Evolutionary conservation across 2,113 vertebrate species (phyloP).

Genomic region (Bos javanicus): DNA sequence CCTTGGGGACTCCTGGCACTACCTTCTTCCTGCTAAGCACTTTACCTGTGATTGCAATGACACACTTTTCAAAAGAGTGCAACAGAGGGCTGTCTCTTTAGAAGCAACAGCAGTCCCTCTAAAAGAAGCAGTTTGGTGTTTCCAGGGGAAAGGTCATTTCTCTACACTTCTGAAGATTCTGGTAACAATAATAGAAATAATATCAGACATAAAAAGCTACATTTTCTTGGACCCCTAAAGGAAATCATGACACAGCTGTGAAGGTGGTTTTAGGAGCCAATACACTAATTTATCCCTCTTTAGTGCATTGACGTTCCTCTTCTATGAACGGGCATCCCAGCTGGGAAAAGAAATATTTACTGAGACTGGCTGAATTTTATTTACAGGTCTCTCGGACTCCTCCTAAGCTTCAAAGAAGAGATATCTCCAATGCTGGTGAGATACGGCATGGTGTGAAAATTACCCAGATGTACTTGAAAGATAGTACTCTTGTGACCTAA

Average conservation of each 20-base stretch:
- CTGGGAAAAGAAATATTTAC: conserved; percentile 54
- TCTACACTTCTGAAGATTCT: conserved; percentile 54
- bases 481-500: conserved; percentile 53
- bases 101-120: conserved; percentile 48
- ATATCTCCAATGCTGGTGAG: conserved; percentile 4
- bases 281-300: conserved; percentile 40
- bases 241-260: conserved; percentile 46
- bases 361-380: conserved; percentile 54
- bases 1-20: not conserved
- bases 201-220: conserved; percentile 45
- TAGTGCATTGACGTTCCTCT: conserved; percentile 22
- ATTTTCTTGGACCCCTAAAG: conserved; percentile 64
- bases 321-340: conserved; percentile 44
- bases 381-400: conserved; percentile 26
- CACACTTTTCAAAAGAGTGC: conserved; percentile 25
- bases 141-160: conserved; percentile 60
- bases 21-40: conserved; percentile 28
- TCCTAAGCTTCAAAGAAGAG: conserved; percentile 52
- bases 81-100: conserved; percentile 36
- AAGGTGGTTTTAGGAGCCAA: conserved; percentile 37
- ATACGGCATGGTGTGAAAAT: conserved; percentile 35
- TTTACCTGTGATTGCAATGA: conserved; percentile 43
- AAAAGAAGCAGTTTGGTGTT: conserved; percentile 49
- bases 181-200: conserved; percentile 50
- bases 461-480: conserved; percentile 64